phyloP scores from a whole-genome alignment of 2,888 invertebrate species.

The Nasonovia ribisnigri region DNA sequence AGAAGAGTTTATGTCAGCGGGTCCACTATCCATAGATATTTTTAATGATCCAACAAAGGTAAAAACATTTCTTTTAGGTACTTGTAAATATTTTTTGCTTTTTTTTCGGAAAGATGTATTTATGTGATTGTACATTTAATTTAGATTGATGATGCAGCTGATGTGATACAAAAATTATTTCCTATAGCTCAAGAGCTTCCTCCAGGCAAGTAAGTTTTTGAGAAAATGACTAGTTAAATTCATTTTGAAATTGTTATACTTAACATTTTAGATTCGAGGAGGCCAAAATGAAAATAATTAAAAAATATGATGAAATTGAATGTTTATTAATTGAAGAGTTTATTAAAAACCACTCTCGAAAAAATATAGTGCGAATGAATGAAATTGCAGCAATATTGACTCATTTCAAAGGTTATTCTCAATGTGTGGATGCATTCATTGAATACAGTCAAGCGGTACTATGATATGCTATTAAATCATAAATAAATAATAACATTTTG shows the following conservation, averaged over 20 bases:
- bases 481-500: not conserved
- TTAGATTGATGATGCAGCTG: conserved; percentile 93
- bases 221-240: conserved; percentile 22
- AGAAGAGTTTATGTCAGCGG: conserved; percentile 72
- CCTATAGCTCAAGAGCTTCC: conserved; percentile 96
- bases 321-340: conserved; percentile 93
- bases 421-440: conserved; percentile 96
- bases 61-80: conserved; percentile 66
- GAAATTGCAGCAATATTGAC: conserved; percentile 91
- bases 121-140: conserved; percentile 66
- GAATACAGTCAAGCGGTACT: conserved; percentile 93
- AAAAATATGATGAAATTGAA: conserved; percentile 92
- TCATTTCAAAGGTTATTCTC: conserved; percentile 96
- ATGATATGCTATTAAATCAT: not conserved
- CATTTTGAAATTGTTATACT: conserved; percentile 17
- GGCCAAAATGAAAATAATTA: conserved; percentile 86
- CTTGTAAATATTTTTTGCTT: not conserved
- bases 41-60: conserved; percentile 88
- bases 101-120: conserved; percentile 66
- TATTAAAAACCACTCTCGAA: conserved; percentile 86
- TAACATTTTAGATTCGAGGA: conserved; percentile 76
- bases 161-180: conserved; percentile 96
- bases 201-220: conserved; percentile 77
- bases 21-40: conserved; percentile 85
- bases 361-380: conserved; percentile 90